Percentiles rank a stretch among this genome's conserved stretches.
These are phyloP conservation scores for Leuciscus waleckii DNA, from an alignment of 2,797 vertebrate genomes.

Conservation along the genomic window DNA sequence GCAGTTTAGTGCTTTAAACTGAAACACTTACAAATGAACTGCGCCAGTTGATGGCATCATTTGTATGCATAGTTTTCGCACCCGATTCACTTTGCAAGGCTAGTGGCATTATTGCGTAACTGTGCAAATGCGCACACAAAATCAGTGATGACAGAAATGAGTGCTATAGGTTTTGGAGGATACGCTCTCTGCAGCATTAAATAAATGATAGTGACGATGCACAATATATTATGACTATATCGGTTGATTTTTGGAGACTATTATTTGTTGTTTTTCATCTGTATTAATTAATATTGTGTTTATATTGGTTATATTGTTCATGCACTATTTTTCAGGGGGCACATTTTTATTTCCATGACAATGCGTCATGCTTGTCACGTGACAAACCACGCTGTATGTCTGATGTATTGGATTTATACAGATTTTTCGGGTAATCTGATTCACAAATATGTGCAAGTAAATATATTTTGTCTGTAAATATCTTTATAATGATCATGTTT, in stretches of 20 bases:
- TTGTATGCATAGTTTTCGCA: slow-evolving; percentile 3
- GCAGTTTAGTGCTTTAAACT: slow-evolving; percentile 10
- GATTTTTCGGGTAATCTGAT: background rate
- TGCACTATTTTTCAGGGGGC: too few relatives aligned
- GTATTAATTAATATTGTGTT: background rate
- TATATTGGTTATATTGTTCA: background rate
- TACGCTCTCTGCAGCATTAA: background rate
- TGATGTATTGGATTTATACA: too few relatives aligned
- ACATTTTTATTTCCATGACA: too few relatives aligned
- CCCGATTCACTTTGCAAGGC: background rate
- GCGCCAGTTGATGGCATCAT: background rate
- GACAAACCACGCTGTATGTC: too few relatives aligned
- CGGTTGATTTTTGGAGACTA: background rate
- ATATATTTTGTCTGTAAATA: background rate
- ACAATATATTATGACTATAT: background rate
- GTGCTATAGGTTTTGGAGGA: background rate
- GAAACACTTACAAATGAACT: background rate
- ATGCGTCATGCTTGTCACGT: too few relatives aligned
- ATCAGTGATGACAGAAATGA: background rate
- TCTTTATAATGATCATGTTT: background rate
- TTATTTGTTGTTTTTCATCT: background rate
- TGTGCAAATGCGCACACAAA: background rate
- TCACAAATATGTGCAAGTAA: background rate
- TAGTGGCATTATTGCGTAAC: background rate
- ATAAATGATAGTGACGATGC: background rate